A percentile compares a stretch with the other conserved stretches of the same genome.
These are phyloP conservation scores for Nudaria mundana DNA, from an alignment of 2,888 invertebrate genomes.

Conservation along the genomic window DNA sequence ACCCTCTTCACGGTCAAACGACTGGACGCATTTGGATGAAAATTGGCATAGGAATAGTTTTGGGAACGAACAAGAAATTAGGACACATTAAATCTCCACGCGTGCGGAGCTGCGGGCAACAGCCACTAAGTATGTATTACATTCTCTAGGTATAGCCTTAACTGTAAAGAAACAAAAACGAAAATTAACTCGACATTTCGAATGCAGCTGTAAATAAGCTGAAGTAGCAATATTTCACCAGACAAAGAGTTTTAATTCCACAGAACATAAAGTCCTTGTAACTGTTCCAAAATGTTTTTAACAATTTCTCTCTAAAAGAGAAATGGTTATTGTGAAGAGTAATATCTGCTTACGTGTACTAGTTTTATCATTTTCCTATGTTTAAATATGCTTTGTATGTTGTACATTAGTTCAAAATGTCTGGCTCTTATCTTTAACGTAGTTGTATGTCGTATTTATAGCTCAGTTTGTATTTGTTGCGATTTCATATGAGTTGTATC, in stretches of 20 bases:
- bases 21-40: too few relatives aligned
- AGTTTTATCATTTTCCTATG: constrained; percentile 38
- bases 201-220: too few relatives aligned
- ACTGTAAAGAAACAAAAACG: too few relatives aligned
- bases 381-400: constrained; percentile 23
- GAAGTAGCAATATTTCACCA: neutral
- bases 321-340: constrained; percentile 37
- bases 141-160: too few relatives aligned
- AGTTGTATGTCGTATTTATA: constrained; percentile 25
- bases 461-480: constrained; percentile 17
- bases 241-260: neutral
- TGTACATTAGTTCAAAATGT: constrained; percentile 25
- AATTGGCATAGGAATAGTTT: too few relatives aligned
- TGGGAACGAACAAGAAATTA: too few relatives aligned
- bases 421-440: constrained; percentile 31
- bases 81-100: too few relatives aligned
- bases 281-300: constrained; percentile 23
- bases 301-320: constrained; percentile 26
- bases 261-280: constrained; percentile 1
- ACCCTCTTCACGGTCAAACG: too few relatives aligned
- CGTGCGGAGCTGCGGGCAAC: too few relatives aligned
- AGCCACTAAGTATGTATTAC: too few relatives aligned
- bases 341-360: constrained; percentile 28
- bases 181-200: too few relatives aligned
- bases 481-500: constrained; percentile 13